Conservation (phyloP, 2,888 invertebrate genomes). For the Bimastos eiseni region DNA sequence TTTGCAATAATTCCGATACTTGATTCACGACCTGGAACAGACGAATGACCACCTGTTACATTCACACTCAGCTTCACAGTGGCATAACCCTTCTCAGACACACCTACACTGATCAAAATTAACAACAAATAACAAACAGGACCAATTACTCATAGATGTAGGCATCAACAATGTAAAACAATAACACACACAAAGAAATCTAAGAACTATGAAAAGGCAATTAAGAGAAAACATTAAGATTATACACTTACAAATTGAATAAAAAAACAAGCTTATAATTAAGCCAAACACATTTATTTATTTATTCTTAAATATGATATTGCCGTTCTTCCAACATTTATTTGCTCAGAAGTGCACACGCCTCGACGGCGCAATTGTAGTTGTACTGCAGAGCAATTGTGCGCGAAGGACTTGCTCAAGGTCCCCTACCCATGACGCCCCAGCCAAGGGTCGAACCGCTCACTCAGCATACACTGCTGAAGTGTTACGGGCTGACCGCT, state of each 20-base stretch:
- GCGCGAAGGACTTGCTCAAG: too few relatives aligned
- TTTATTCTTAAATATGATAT: too few relatives aligned
- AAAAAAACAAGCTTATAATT: too few relatives aligned
- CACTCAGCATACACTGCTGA: too few relatives aligned
- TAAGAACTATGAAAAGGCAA: neutral
- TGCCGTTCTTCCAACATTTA: too few relatives aligned
- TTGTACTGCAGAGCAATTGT: too few relatives aligned
- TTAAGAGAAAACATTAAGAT: neutral
- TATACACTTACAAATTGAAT: neutral
- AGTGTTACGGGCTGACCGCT: too few relatives aligned
- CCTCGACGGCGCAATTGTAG: too few relatives aligned
- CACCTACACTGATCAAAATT: constrained; percentile 58
- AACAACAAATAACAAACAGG: neutral
- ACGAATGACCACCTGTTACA: constrained; percentile 64
- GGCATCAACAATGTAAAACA: neutral
- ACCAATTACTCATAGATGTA: neutral
- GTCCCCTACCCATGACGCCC: too few relatives aligned
- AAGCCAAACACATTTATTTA: neutral
- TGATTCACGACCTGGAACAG: constrained; percentile 63
- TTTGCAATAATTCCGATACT: constrained; percentile 58
- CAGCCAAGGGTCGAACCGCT: too few relatives aligned
- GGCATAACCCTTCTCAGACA: constrained; percentile 64
- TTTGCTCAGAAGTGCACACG: too few relatives aligned
- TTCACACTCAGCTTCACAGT: constrained; percentile 60
- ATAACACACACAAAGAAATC: neutral